phyloP scores from a whole-genome alignment of 1,140 invertebrate species.

The Nomia melanderi region DNA sequence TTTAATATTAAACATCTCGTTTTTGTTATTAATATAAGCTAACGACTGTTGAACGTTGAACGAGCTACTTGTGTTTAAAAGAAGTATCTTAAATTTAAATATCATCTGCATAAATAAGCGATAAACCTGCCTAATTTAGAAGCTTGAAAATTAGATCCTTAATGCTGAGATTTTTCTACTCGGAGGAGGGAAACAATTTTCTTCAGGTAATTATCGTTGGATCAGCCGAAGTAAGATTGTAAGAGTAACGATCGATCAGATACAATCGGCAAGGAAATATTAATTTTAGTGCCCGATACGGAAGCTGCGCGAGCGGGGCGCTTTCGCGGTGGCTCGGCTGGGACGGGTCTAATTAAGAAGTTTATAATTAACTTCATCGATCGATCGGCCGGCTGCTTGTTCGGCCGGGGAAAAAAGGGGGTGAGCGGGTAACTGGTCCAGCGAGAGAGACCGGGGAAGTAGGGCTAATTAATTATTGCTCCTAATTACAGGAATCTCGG shows the following conservation, averaged over 20 bases:
- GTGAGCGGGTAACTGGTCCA: neutral
- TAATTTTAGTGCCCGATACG: neutral
- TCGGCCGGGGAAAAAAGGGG: neutral
- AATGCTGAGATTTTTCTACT: too few species aligned
- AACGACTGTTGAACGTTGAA: too few species aligned
- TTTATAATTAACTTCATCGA: conserved; percentile 25
- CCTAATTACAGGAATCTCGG: conserved; percentile 42
- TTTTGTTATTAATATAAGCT: too few species aligned
- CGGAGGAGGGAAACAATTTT: too few species aligned
- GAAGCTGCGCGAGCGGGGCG: neutral
- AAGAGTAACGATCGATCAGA: neutral
- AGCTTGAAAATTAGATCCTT: too few species aligned
- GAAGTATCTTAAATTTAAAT: too few species aligned
- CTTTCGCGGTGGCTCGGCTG: neutral
- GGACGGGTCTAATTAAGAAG: conserved; percentile 35
- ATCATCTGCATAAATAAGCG: too few species aligned
- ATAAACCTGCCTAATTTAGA: too few species aligned
- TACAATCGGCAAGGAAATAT: neutral
- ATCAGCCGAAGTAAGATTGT: neutral
- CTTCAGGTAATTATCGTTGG: too few species aligned
- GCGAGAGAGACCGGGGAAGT: conserved; percentile 20
- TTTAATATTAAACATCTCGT: too few species aligned
- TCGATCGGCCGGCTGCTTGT: too few species aligned
- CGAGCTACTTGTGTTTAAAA: too few species aligned
- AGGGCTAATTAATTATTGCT: conserved; percentile 47